Percentiles rank a stretch among this genome's conserved stretches.
These are phyloP conservation scores for Tachycineta bicolor DNA, from an alignment of 2,113 vertebrate species.

Conservation along the genomic window DNA sequence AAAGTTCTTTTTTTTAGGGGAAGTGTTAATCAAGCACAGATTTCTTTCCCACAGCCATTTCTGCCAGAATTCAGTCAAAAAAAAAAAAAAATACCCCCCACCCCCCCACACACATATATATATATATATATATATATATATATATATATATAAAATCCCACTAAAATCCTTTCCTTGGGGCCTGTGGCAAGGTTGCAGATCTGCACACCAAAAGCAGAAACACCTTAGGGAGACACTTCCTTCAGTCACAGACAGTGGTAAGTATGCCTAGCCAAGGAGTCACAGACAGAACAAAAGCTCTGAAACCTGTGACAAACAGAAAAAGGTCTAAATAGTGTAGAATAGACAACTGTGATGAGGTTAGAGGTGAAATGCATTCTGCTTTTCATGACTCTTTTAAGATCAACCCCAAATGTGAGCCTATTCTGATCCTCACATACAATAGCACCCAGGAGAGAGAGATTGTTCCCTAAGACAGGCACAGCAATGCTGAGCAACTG, in stretches of 20 bases:
- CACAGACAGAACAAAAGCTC: neutral
- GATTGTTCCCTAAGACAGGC: neutral
- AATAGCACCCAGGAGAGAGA: neutral
- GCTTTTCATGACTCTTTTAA: neutral
- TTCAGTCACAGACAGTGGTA: neutral
- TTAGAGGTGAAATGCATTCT: neutral
- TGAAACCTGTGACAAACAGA: neutral
- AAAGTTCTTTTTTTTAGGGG: neutral
- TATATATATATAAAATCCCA: too few relatives aligned
- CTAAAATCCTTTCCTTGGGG: neutral
- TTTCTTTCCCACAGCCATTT: slow-evolving; percentile 3
- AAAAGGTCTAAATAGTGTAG: neutral
- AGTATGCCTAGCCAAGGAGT: neutral
- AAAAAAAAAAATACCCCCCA: neutral
- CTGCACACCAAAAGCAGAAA: neutral
- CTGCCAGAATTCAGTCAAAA: neutral
- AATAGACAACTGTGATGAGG: neutral
- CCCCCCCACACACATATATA: too few relatives aligned
- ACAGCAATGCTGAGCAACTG: neutral
- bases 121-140: too few relatives aligned
- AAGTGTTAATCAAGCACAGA: neutral
- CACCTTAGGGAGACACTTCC: neutral
- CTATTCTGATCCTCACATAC: neutral
- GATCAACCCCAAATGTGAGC: neutral
- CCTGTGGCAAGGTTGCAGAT: neutral